Conservation (phyloP, 2,888 invertebrate species). For the Archips crataeganus region DNA sequence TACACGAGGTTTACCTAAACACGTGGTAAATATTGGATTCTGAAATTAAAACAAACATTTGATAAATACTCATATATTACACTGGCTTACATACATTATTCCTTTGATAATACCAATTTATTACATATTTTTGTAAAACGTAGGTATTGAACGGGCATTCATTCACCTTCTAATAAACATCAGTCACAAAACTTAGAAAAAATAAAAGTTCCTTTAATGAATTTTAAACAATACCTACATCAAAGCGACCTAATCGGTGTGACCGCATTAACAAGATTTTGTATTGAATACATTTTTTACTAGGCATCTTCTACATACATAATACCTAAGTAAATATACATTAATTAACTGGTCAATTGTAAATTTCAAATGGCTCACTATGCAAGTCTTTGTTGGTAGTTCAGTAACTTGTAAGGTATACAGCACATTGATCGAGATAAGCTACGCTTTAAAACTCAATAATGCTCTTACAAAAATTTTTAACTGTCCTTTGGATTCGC, state of each 20-base stretch:
- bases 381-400: slow-evolving; percentile 19
- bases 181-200: background rate
- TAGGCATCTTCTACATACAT: background rate
- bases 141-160: background rate
- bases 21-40: background rate
- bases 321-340: background rate
- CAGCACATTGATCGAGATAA: no score
- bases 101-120: slow-evolving; percentile 23
- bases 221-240: background rate
- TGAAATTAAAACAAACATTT: slow-evolving; percentile 43
- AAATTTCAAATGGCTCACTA: background rate
- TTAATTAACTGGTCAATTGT: background rate
- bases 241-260: background rate
- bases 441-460: background rate
- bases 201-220: background rate
- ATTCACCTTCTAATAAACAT: slow-evolving; percentile 3
- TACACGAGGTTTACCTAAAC: background rate
- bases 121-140: background rate
- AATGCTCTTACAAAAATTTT: background rate
- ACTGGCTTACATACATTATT: slow-evolving; percentile 78
- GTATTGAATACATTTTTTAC: slow-evolving; percentile 2
- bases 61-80: slow-evolving; percentile 70
- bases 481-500: background rate
- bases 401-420: slow-evolving; percentile 17
- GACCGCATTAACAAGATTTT: background rate